A percentile compares a stretch with the other conserved stretches of the same genome.
Evolutionary conservation across 2,797 vertebrate genomes (phyloP).

Genomic region (Hydrophis major): DNA sequence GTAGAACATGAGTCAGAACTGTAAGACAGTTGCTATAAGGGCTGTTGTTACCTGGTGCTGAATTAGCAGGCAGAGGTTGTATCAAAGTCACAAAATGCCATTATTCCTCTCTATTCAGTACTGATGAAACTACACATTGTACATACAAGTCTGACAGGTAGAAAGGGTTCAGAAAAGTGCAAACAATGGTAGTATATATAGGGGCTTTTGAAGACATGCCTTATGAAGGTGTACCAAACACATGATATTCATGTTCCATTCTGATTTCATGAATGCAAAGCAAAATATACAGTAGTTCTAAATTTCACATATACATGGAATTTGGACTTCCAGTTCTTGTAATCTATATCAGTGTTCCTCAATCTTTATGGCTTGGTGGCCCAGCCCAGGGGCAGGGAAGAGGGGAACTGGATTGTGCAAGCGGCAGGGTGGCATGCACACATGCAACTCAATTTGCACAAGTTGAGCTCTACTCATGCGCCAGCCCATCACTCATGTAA

Average conservation of each 20-base stretch:
- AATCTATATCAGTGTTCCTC: neutral
- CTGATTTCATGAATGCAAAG: neutral
- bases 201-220: neutral
- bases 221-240: neutral
- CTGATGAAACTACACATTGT: neutral
- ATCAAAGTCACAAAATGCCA: neutral
- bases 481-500: neutral
- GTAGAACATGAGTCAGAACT: neutral
- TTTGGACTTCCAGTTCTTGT: neutral
- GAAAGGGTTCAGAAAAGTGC: neutral
- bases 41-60: neutral
- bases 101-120: neutral
- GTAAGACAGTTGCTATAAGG: neutral
- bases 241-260: neutral
- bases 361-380: neutral
- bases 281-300: neutral
- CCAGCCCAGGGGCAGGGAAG: rapidly evolving
- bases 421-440: rapidly evolving
- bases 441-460: neutral
- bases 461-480: neutral
- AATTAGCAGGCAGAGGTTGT: neutral
- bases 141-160: neutral
- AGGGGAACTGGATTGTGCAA: neutral
- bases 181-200: neutral
- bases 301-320: neutral